Percentiles rank a stretch among this genome's conserved stretches.
These are phyloP conservation scores for Aricia agestis DNA, from an alignment of 1,140 invertebrate genomes.

Conservation along the genomic window DNA sequence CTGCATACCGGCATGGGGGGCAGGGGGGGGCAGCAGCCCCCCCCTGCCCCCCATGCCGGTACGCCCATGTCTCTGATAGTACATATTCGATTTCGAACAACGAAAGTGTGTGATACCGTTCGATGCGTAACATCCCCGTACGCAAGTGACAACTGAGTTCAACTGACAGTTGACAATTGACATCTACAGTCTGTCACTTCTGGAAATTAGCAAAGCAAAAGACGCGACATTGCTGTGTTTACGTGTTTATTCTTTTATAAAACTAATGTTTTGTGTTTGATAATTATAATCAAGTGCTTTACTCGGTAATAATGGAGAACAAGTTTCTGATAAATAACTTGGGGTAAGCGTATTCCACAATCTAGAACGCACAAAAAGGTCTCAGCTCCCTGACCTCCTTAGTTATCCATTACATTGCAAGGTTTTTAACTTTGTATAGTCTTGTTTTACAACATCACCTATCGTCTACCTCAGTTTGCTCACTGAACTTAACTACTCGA, in stretches of 20 bases:
- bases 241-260: neutral
- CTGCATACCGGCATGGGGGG: too few relatives aligned
- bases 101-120: too few relatives aligned
- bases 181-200: neutral
- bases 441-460: neutral
- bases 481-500: too few relatives aligned
- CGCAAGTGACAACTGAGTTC: neutral
- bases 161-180: neutral
- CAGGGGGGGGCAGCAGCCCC: too few relatives aligned
- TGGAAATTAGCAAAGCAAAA: neutral
- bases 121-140: too few relatives aligned
- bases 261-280: neutral
- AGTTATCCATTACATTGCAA: conserved; percentile 19
- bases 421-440: neutral
- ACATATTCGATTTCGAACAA: too few relatives aligned
- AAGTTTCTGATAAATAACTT: conserved; percentile 57
- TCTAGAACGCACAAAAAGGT: conserved; percentile 32
- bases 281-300: conserved; percentile 16
- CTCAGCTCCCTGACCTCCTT: conserved; percentile 35
- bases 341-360: conserved; percentile 38
- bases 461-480: neutral
- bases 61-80: too few relatives aligned
- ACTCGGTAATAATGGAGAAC: conserved; percentile 49
- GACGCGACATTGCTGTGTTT: conserved; percentile 10
- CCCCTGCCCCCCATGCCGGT: too few relatives aligned